Evolutionary conservation across 2,113 vertebrate genomes (phyloP).

Genomic region (Nesogale talazaci): DNA sequence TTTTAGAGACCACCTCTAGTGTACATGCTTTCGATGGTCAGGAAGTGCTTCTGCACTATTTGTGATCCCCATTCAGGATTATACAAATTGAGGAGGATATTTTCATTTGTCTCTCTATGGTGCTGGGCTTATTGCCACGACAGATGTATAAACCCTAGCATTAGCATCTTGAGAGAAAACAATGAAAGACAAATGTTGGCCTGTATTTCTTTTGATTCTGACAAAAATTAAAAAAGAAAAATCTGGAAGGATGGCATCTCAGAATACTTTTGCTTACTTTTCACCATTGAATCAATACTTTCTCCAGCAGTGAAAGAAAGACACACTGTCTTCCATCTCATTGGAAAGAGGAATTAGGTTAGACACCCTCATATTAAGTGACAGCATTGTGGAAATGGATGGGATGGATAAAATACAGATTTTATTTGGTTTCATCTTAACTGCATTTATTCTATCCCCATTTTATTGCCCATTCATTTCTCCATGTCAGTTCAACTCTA

Average conservation of each 20-base stretch:
- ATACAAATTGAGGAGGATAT: background rate
- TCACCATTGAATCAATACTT: slow-evolving; percentile 53
- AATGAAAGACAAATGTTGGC: background rate
- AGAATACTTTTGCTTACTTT: slow-evolving; percentile 55
- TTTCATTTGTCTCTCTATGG: slow-evolving; percentile 27
- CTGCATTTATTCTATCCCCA: slow-evolving; percentile 41
- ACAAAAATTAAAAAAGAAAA: background rate
- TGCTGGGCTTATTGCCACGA: slow-evolving; percentile 9
- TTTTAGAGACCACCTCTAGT: background rate
- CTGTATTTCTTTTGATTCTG: slow-evolving; percentile 21
- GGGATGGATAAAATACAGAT: slow-evolving; percentile 44
- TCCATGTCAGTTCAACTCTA: slow-evolving; percentile 56
- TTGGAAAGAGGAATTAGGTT: slow-evolving; percentile 37
- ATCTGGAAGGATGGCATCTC: background rate
- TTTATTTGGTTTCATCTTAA: slow-evolving; percentile 69
- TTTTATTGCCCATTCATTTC: slow-evolving; percentile 68
- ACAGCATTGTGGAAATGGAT: slow-evolving; percentile 19
- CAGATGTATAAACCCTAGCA: background rate
- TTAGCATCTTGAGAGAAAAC: slow-evolving; percentile 20
- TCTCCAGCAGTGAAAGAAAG: background rate
- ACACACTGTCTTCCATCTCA: background rate
- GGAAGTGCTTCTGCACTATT: background rate
- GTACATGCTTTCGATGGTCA: background rate
- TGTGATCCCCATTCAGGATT: slow-evolving; percentile 3
- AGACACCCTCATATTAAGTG: slow-evolving; percentile 23